Evolutionary conservation across 1,140 invertebrate species (phyloP).

Genomic region (Ceratoteleas bidentatus): DNA sequence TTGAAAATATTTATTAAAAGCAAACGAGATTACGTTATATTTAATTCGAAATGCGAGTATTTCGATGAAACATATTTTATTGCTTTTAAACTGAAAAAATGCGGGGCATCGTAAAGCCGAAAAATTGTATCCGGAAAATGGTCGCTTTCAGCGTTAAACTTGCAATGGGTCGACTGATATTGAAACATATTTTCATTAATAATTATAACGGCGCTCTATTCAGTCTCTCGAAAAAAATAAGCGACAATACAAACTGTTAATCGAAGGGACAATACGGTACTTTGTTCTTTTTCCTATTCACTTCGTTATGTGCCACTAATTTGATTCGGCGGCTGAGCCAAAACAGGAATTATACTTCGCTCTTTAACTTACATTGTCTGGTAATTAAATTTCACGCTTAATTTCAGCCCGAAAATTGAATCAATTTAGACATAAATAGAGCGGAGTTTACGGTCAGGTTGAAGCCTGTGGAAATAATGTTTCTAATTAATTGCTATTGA

Average conservation of each 20-base stretch:
- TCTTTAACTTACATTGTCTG: slow-evolving; percentile 7
- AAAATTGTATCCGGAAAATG: slow-evolving; percentile 25
- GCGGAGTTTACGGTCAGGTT: neutral
- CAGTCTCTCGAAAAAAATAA: no score
- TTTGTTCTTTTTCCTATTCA: slow-evolving; percentile 18
- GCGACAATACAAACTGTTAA: neutral
- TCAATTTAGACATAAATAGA: slow-evolving; percentile 14
- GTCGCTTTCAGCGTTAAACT: slow-evolving; percentile 5
- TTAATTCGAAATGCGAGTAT: slow-evolving; percentile 19
- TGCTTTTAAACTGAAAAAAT: slow-evolving; percentile 11
- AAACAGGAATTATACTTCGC: slow-evolving; percentile 13
- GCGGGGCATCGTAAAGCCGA: neutral
- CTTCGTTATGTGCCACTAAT: slow-evolving; percentile 19
- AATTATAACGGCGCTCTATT: no score
- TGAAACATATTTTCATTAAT: neutral
- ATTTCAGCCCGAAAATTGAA: slow-evolving; percentile 16
- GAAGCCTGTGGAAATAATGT: slow-evolving; percentile 2
- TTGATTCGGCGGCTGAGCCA: neutral
- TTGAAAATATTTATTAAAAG: slow-evolving; percentile 28
- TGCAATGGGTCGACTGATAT: slow-evolving; percentile 14
- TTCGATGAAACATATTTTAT: slow-evolving; percentile 8
- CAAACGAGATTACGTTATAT: slow-evolving; percentile 6
- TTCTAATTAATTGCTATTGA: slow-evolving; percentile 7
- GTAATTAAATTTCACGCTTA: slow-evolving; percentile 21
- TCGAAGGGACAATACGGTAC: neutral